phyloP scores from a whole-genome alignment of 2,888 invertebrate genomes.

The Papilio gigon region DNA sequence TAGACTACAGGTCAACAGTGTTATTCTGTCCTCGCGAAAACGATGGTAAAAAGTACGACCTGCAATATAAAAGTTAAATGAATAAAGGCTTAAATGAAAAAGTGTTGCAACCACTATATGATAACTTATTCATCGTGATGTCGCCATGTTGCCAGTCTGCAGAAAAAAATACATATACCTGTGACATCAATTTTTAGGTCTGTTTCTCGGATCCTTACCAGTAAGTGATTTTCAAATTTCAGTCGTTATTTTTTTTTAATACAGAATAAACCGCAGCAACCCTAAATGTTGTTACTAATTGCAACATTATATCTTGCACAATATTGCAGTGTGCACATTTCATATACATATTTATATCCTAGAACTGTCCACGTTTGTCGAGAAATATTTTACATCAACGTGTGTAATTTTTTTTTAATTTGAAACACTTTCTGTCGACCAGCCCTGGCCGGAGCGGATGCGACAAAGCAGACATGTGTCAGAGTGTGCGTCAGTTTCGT shows the following conservation, averaged over 20 bases:
- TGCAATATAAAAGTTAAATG: background rate
- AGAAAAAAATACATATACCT: no score
- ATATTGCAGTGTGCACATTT: background rate
- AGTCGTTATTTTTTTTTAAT: background rate
- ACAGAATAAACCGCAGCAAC: background rate
- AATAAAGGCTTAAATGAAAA: background rate
- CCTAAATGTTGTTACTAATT: background rate
- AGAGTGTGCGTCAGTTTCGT: conserved; percentile 72
- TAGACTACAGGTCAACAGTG: background rate
- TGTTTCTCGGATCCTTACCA: no score
- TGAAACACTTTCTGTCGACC: conserved; percentile 4
- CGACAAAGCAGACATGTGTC: conserved; percentile 70
- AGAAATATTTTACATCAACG: background rate
- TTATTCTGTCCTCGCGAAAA: background rate
- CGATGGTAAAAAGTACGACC: background rate
- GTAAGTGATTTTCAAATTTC: background rate
- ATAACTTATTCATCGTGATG: no score
- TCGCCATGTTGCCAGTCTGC: no score
- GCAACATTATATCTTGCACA: background rate
- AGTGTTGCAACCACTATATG: no score
- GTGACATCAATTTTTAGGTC: no score
- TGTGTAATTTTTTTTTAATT: conserved; percentile 3
- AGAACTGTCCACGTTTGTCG: background rate
- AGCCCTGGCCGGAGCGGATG: conserved; percentile 68
- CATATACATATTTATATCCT: background rate